Evolutionary conservation across 2,888 invertebrate species (phyloP), one percentile per base, ranked within the genome.

Genomic region (Tineola bisselliella): DNA sequence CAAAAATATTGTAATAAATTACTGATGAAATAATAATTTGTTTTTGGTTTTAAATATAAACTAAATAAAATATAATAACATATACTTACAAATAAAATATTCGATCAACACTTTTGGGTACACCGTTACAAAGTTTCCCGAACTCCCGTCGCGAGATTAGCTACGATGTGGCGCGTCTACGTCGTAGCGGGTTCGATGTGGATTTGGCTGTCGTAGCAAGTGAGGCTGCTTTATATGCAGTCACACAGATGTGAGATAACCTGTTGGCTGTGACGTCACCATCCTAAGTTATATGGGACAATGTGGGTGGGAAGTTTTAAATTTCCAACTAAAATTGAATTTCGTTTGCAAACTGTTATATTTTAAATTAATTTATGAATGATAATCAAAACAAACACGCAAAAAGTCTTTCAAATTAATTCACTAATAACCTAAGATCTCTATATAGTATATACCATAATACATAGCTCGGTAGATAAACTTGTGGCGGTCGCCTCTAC

Each of bases 151-250:
- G 19, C 54, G 54, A 15, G 54, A 54, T 19, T 5, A 18, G 54
- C 54, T 54, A 54, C 54, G 19, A 8, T 12, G 76, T 76, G 77
- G 77, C 76, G 73, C 82, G 82, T 77, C 79, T 81, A 80, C 80
- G 78, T 74, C 78, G 79, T 77, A 77, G 75, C 78, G 68, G 66
- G 67, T 66, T 71, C 67, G 73, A 73, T 74, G 77, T 79, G 71
- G 72, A 66, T 79, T 82, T 83, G 83, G 73, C 71, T 69, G 62
- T 64, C 66, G 74, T 70, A 71, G 72, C 74, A 64, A 67, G 62
- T 64, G 66, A 68, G 71, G 74, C 74, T 77, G 75, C 77, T 73
- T 71, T 69, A 71, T 72, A 71, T 66, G 65, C 63, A 65, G 10
- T 25, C 25, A 25, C 10, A 8, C 1, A 25, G 54, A 54, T 52